Evolutionary conservation across 2,113 vertebrate genomes (phyloP), one percentile per base, ranked within the genome.

Genomic region (Channa maculata): DNA sequence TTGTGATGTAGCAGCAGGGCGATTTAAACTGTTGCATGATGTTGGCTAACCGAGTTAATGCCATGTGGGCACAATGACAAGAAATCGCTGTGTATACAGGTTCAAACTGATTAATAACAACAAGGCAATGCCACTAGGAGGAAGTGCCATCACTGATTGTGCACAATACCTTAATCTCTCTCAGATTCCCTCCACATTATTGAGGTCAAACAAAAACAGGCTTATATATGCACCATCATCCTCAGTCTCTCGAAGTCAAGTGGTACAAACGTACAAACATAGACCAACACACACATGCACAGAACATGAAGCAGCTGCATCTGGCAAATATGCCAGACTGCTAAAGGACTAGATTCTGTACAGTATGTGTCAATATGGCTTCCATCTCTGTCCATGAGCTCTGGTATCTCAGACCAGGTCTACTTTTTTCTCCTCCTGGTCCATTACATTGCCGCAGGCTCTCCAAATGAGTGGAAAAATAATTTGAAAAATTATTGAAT

Each of bases 51-150:
- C 54, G 38, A 58, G 61, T 74, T 65, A 73, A 75, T 78, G 74
- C 64, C 24, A 77, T 68, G 83, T 59, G 80, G 86, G 66, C 78
- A 71, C 4, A 34, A 62, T 59, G 80, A 86, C 80, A 77, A 81
- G 66, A 74, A 72, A 77, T 68, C 3, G 1, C 58, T 41, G 50
- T 72, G 77, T 60, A 66, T 76, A 63, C 14, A 55, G 77, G 71
- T 71, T 67, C 44, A 65, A 83, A 76, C 63, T 8, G 79, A 84
- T 86, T 69, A 75, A 85, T 79, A 89, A 81, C 49, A 65, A 39
- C 34, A 38, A 43, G 63, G 69, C 48, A 66, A 79, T 39, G 46
- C 75, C 13, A 2, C 46, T 3, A 50, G 69, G 49, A 44, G 58
- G 41, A 52, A 66, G 62, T 8, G 0, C 51, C 37, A 53, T 68